Percentiles rank a stretch among this genome's conserved stretches.
Evolutionary conservation across 2,888 invertebrate genomes (phyloP).

Genomic region (Cosmia trapezina): DNA sequence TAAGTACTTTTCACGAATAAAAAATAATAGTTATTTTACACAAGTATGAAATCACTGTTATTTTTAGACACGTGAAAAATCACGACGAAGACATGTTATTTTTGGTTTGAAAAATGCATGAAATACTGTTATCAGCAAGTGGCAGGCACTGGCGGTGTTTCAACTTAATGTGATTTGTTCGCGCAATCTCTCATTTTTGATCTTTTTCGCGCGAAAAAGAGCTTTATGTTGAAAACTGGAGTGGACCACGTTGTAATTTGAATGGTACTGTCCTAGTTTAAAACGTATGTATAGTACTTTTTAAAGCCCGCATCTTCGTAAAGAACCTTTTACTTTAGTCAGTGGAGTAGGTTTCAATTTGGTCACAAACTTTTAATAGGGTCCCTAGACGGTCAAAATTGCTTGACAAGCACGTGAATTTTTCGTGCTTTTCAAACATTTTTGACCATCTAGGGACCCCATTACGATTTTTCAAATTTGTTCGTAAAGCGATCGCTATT

Average conservation of each 20-base stretch:
- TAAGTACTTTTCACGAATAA: slow-evolving; percentile 3
- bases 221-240: slow-evolving; percentile 29
- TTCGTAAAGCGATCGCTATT: no score
- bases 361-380: no score
- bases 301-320: no score
- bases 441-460: no score
- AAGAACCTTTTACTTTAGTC: no score
- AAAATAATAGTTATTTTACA: slow-evolving; percentile 10
- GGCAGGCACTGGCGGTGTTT: slow-evolving; percentile 59
- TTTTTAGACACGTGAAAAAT: slow-evolving; percentile 32
- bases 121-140: slow-evolving; percentile 66
- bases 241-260: slow-evolving; percentile 18
- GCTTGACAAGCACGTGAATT: no score
- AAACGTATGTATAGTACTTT: background rate
- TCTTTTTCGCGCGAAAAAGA: slow-evolving; percentile 56
- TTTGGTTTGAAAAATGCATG: slow-evolving; percentile 66
- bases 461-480: no score
- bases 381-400: no score
- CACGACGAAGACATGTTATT: slow-evolving; percentile 51
- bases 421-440: no score
- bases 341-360: no score
- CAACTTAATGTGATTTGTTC: slow-evolving; percentile 69
- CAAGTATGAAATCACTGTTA: background rate
- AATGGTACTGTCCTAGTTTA: slow-evolving; percentile 2
- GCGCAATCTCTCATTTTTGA: slow-evolving; percentile 65